These are phyloP conservation scores for Ptychadena robeensis DNA, from an alignment of 2,797 vertebrate genomes.

Conservation along the genomic window DNA sequence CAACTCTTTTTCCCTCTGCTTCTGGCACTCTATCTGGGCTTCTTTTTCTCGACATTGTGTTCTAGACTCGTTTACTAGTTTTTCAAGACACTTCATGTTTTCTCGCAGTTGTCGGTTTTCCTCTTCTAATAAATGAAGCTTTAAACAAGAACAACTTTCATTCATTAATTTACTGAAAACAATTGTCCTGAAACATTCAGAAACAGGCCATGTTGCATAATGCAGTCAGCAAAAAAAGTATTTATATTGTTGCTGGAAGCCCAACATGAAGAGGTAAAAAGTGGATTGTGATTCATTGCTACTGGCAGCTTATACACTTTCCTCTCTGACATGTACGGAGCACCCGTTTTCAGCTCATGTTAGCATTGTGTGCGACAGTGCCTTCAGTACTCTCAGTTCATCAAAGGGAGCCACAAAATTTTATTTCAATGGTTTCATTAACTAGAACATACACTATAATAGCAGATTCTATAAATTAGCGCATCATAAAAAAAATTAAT, in stretches of 20 bases:
- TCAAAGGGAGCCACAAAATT: not conserved
- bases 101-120: slow-evolving; percentile 79
- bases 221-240: not conserved
- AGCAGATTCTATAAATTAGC: too few species aligned
- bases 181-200: not conserved
- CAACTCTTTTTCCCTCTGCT: slow-evolving; percentile 88
- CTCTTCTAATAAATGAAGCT: slow-evolving; percentile 78
- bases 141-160: slow-evolving; percentile 51
- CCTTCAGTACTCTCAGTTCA: not conserved
- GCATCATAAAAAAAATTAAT: too few species aligned
- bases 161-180: not conserved
- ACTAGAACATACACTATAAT: too few species aligned
- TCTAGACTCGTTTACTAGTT: slow-evolving; percentile 72
- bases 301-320: too few species aligned
- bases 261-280: not conserved
- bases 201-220: not conserved
- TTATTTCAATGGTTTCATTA: too few species aligned
- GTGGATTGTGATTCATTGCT: too few species aligned
- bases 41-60: slow-evolving; percentile 82
- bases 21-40: slow-evolving; percentile 80
- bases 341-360: not conserved
- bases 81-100: slow-evolving; percentile 77
- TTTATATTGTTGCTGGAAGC: not conserved
- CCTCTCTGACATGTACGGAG: too few species aligned
- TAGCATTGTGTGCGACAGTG: not conserved